Percentiles rank a stretch among this genome's conserved stretches.
Conservation (phyloP, 2,113 vertebrate genomes). For the Gnathonemus longibarbis region DNA sequence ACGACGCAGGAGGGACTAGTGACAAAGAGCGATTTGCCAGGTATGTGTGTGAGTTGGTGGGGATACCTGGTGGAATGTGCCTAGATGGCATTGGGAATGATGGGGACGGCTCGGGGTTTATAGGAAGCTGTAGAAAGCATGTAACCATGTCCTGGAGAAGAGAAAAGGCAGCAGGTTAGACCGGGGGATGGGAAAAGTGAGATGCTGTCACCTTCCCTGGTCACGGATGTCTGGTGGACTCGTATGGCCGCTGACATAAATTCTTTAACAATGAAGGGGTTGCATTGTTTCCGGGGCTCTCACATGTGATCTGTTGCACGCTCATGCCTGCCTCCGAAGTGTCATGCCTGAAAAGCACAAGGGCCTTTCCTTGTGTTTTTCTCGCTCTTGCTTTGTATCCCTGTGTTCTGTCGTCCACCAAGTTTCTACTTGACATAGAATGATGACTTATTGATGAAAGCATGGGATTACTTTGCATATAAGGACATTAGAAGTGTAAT, state of each 20-base stretch:
- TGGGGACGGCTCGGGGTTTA: background rate
- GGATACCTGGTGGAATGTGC: background rate
- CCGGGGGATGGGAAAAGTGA: background rate
- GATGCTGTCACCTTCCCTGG: background rate
- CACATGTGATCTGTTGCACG: background rate
- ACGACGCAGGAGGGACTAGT: conserved; percentile 71
- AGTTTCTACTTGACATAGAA: background rate
- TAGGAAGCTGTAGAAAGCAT: background rate
- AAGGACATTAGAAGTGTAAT: background rate
- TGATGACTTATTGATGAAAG: background rate
- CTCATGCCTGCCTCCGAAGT: background rate
- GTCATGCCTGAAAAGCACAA: background rate
- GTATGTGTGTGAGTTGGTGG: conserved; percentile 53
- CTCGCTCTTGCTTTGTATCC: background rate
- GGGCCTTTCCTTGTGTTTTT: background rate
- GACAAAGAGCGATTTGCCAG: conserved; percentile 96
- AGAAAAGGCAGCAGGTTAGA: background rate
- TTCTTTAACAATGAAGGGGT: background rate
- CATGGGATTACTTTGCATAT: background rate
- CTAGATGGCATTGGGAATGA: background rate
- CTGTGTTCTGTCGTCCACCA: background rate
- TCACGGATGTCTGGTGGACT: background rate
- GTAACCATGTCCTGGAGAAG: background rate
- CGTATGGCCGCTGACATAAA: background rate
- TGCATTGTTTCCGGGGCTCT: background rate